Base-by-base conservation (phyloP, 2,113 vertebrate genomes). In the Rhizomys pruinosus region DNA sequence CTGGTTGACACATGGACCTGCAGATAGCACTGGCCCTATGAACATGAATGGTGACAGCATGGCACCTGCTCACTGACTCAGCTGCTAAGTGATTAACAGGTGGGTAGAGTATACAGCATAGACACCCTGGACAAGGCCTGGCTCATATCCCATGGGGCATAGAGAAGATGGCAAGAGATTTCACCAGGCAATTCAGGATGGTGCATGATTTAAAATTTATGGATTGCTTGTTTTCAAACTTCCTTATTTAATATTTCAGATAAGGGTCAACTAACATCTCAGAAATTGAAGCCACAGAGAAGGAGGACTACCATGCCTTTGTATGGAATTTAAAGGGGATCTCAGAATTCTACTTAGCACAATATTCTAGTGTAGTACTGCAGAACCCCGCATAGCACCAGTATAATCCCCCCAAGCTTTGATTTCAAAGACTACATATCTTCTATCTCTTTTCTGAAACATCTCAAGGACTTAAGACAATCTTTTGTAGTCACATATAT, bases 91-190 rank as follows among this genome's bases (percentile, higher is more conserved):
- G 52, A 32, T 19, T 63, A 47, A 79, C 64, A 59, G 64, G 64
- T 20, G 32, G 10, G 12, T n/a, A 32, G 55, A 4, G 9, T 17
- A 27, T 32, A 47, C 20, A 17, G 5, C 17, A 27, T 19, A 15
- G 76, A 55, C 19, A 37, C 17, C 17, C 3, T 10, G 10, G 16
- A 27, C 11, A 47, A 47, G 22, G 73, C 16, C 13, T 23, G 52
- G 22, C 7, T 47, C 22, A 7, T 3, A 25, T 25, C 20, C 74
- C n/a, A 5, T 39, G 34, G 20, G 20, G 42, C n/a, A 61, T 29
- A 37, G 23, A 78, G 34, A 0, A 0, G 25, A 23, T 1, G 3
- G 25, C 19, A 61, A 1, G 12, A 52, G 13, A 20, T 34, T 22
- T 32, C 12, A 11, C 29, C 55, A 52, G 7, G 39, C 12, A 63